A percentile compares a stretch with the other conserved stretches of the same genome.
Conservation (phyloP, 2,888 invertebrate genomes). For the Alviniconcha strummeri region DNA sequence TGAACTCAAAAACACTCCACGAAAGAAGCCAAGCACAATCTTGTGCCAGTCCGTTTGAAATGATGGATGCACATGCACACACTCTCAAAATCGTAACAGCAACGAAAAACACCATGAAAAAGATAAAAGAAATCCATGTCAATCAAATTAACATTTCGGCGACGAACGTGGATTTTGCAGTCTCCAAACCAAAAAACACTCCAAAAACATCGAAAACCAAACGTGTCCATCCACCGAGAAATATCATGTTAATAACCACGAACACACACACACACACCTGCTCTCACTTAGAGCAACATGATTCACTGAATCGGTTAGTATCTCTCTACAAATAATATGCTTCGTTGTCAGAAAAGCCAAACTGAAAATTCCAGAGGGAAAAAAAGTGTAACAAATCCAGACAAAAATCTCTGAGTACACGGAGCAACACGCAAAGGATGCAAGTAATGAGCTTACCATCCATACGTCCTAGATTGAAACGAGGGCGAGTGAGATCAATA, state of each 20-base stretch:
- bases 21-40: too few relatives aligned
- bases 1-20: too few relatives aligned
- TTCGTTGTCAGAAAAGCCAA: background rate
- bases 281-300: background rate
- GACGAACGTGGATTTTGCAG: too few relatives aligned
- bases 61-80: too few relatives aligned
- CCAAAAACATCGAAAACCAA: too few relatives aligned
- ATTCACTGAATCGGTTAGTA: background rate
- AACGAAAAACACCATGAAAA: too few relatives aligned
- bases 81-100: too few relatives aligned
- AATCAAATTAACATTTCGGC: too few relatives aligned
- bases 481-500: constrained; percentile 11
- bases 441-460: constrained; percentile 26
- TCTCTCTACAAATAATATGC: background rate
- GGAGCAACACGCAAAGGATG: constrained; percentile 3
- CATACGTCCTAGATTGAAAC: constrained; percentile 27
- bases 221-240: too few relatives aligned
- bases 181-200: too few relatives aligned
- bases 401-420: background rate
- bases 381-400: background rate
- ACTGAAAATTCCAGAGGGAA: background rate
- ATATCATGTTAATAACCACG: background rate
- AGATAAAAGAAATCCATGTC: too few relatives aligned
- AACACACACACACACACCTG: background rate
- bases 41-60: too few relatives aligned